Evolutionary conservation across 2,888 invertebrate genomes (phyloP), one percentile per base, ranked within the genome.

Genomic region (Synergus gifuensis): DNA sequence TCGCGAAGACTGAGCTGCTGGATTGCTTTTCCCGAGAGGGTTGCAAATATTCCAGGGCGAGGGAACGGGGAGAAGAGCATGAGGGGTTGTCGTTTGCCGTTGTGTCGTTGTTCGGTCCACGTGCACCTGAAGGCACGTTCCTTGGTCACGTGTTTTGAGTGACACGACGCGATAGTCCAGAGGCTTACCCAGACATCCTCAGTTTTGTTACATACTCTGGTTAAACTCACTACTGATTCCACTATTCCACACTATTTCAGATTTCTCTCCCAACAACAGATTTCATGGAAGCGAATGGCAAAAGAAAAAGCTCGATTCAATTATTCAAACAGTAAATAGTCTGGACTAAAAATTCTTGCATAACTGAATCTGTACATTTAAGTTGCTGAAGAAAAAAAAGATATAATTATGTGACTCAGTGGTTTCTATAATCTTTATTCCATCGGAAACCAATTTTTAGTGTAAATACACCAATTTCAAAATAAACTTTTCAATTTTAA

Each of bases 101-200:
- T 28, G 22, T 84, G 85, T 79, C 79, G 83, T 78, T 76, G 79
- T 81, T 63, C 80, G 82, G 76, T 89, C 90, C 91, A 92, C 92
- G 92, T 92, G 91, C 90, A 86, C 83, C 85, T 81, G 83, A 79
- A 84, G 89, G 91, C 92, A 92, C 92, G 92, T 91, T 92, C 85
- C 86, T 81, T 80, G 85, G 88, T 91, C 92, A 92, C 92, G 91
- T 88, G 89, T 83, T 73, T 73, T n/a, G 16, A 4, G 16, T 73
- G 22, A 54, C 49, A 73, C 14, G 49, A 36, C n/a, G n/a, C 69
- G 46, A 69, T 28, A 16, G 22, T 46, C 22, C 46, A n/a, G 28
- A 49, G 28, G 16, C 28, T 69, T 36, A 22, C 8, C n/a, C 46
- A 69, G 11, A 49, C 49, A 69, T 49, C 69, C 49, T 22, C 49